A percentile compares a stretch with the other conserved stretches of the same genome.
Conservation (phyloP, 2,113 vertebrate species). For the Tonatia bakeri region DNA sequence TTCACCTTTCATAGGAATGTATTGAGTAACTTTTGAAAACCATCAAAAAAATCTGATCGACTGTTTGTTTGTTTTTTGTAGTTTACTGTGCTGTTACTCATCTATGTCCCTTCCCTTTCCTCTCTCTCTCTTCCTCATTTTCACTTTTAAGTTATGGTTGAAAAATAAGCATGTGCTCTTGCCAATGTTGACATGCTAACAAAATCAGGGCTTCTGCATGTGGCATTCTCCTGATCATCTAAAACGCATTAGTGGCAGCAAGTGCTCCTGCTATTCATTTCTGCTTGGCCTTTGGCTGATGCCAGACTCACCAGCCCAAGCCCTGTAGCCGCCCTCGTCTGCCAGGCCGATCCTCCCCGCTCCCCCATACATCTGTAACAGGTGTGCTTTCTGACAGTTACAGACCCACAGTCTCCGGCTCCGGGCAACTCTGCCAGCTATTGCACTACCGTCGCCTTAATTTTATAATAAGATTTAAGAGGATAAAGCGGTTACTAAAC, state of each 20-base stretch:
- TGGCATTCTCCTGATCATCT: conserved; percentile 78
- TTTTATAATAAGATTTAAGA: conserved; percentile 78
- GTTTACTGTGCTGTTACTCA: not conserved
- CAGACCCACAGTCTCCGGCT: conserved; percentile 70
- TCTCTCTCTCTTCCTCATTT: too few species aligned
- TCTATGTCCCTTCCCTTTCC: not conserved
- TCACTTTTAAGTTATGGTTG: not conserved
- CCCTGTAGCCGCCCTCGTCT: conserved; percentile 82
- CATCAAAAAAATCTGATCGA: not conserved
- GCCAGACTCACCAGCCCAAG: conserved; percentile 77
- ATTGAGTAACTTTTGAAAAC: conserved; percentile 56
- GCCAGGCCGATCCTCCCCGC: conserved; percentile 83
- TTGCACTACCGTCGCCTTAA: conserved; percentile 65
- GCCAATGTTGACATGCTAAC: conserved; percentile 78
- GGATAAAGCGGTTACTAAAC: conserved; percentile 76
- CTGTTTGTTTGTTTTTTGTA: not conserved
- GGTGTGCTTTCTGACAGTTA: conserved; percentile 80
- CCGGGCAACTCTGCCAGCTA: conserved; percentile 64
- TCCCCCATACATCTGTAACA: conserved; percentile 85
- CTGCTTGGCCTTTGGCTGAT: conserved; percentile 81
- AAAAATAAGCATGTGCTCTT: conserved; percentile 63
- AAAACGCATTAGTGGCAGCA: conserved; percentile 79
- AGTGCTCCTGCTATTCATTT: conserved; percentile 82
- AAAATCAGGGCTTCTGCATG: conserved; percentile 79
- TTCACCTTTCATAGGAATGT: conserved; percentile 44